Base-by-base conservation (phyloP, 37 sponge, comb jelly and placozoan genomes). In the Oscarella lobularis region DNA sequence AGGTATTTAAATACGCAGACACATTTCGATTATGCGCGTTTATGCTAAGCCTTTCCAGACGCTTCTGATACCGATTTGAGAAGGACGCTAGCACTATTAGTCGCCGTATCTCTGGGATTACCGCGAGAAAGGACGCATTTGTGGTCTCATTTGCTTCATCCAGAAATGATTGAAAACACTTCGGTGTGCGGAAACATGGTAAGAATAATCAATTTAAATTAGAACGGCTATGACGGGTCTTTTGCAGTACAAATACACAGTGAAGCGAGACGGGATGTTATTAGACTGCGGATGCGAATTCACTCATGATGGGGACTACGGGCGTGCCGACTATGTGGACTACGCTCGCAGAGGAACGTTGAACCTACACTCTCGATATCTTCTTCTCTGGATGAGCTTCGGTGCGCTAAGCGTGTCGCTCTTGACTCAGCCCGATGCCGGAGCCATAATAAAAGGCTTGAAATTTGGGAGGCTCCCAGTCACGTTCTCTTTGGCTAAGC, bases 341-440 rank as follows among this genome's bases (percentile, higher is more conserved):
- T 83, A 87, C 76, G 83, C 85, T 68, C 39, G 78, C 0, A 39
- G 85, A 3, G 88, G 85, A 2, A 87, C 85, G 0, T 82, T 84
- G 84, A 81, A 84, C 29, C 88, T 94, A 32, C 95, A 89, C 72
- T 89, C 95, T 2, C 81, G 84, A 76, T 89, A 94, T 67, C 81
- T 94, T 38, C 33, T 94, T 36, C 65, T 83, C 41, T 89, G 82
- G 85, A 71, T 86, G 39, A 89, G 87, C 81, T 89, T 89, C 77
- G 90, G 88, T 27, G 79, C 83, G 29, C 77, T 94, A 75, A 76
- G 83, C 40, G 76, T 89, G 78, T 66, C 83, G 6, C 79, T 94
- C 9, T 69, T 94, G 36, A 87, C 87, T 9, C 87, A 87, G 30
- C 85, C 85, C 0, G 66, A 78, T 31, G 80, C 95, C 1, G 70